These are phyloP conservation scores for Periparus ater DNA, from an alignment of 2,797 vertebrate species.

Conservation along the genomic window DNA sequence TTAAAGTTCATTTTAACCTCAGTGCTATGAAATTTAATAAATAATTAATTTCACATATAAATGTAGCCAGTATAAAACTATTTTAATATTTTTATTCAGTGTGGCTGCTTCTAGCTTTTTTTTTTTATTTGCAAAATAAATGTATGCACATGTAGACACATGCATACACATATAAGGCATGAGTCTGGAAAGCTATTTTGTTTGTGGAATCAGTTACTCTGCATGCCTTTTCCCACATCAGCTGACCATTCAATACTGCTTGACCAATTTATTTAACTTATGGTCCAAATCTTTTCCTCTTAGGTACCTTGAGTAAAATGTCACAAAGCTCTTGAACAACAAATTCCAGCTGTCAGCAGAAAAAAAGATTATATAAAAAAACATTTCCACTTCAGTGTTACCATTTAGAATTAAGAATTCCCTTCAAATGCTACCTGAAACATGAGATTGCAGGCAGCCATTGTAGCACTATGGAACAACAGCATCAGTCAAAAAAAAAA, in stretches of 20 bases:
- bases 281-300: background rate
- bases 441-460: background rate
- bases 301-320: background rate
- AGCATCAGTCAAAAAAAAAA: background rate
- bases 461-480: background rate
- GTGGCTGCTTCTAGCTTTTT: background rate
- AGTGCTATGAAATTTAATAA: background rate
- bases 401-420: background rate
- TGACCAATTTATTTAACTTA: background rate
- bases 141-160: rapidly evolving
- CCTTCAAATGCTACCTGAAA: background rate
- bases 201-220: background rate
- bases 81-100: background rate
- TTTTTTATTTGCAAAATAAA: background rate
- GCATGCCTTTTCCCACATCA: background rate
- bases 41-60: background rate
- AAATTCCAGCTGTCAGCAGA: background rate
- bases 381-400: background rate
- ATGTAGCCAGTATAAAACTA: background rate
- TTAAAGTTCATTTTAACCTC: background rate
- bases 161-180: background rate
- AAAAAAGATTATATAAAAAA: background rate
- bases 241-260: background rate
- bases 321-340: background rate
- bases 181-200: background rate